phyloP scores from a whole-genome alignment of 2,113 vertebrate genomes.

The Condylura cristata region DNA sequence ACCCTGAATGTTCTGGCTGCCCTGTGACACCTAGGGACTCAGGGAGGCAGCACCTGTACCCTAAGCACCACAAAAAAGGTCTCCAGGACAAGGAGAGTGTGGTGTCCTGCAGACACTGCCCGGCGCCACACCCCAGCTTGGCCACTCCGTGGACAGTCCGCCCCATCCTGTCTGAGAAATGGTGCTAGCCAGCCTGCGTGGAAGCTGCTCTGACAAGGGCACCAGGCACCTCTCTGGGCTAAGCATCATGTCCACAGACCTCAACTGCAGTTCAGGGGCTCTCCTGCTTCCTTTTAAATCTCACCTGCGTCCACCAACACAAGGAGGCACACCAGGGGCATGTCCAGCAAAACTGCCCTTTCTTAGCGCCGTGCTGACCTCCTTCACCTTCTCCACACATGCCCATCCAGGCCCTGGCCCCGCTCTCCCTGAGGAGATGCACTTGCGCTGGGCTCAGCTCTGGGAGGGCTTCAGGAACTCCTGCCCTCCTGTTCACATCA shows the following conservation, averaged over 20 bases:
- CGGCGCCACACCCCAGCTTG: not conserved
- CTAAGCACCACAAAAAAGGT: no score
- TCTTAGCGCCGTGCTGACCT: no score
- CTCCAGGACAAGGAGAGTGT: not conserved
- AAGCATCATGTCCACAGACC: not conserved
- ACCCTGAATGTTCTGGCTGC: accelerated
- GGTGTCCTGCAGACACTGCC: not conserved
- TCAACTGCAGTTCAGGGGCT: accelerated
- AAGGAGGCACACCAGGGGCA: not conserved
- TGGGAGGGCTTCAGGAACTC: no score
- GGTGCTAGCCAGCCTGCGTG: no score
- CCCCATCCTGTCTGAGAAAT: no score
- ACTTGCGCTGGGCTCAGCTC: not conserved
- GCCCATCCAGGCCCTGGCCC: no score
- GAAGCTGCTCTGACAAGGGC: not conserved
- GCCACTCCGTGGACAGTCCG: not conserved
- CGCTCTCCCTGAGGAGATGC: accelerated
- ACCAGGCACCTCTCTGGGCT: not conserved
- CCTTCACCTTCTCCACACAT: no score
- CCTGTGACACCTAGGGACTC: not conserved
- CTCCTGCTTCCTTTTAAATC: not conserved
- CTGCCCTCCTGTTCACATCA: not conserved
- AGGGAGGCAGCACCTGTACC: not conserved
- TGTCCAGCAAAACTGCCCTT: not conserved
- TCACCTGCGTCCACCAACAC: not conserved